Conservation (phyloP, 2,888 invertebrate genomes). For the Thera obeliscata region DNA sequence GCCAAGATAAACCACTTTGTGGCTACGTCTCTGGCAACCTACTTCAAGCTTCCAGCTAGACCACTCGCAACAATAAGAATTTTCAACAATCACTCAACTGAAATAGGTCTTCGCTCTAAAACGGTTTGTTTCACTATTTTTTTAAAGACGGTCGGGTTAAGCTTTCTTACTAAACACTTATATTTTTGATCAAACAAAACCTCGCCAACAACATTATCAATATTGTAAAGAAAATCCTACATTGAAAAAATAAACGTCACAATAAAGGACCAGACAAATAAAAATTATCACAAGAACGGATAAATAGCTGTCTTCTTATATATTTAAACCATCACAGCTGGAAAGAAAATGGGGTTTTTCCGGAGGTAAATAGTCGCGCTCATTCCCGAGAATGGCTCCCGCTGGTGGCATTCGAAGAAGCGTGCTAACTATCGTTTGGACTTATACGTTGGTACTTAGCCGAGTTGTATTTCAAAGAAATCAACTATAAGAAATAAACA, state of each 20-base stretch:
- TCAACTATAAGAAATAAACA: background rate
- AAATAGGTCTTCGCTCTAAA: background rate
- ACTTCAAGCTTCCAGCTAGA: slow-evolving; percentile 27
- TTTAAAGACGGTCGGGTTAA: background rate
- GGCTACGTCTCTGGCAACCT: slow-evolving; percentile 36
- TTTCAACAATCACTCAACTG: slow-evolving; percentile 11
- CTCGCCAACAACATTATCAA: no score
- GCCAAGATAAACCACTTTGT: slow-evolving; percentile 55
- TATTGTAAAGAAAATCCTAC: no score
- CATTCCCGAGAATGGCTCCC: slow-evolving; percentile 38
- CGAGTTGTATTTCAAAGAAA: slow-evolving; percentile 17
- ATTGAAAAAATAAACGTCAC: no score
- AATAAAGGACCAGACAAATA: no score
- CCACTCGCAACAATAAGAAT: slow-evolving; percentile 11
- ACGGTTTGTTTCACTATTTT: background rate
- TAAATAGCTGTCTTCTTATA: slow-evolving; percentile 27
- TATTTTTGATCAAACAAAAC: no score
- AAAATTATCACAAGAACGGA: no score
- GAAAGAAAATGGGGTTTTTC: slow-evolving; percentile 50
- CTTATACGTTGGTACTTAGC: slow-evolving; percentile 14
- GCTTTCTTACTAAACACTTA: no score
- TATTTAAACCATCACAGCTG: slow-evolving; percentile 47
- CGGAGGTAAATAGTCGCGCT: slow-evolving; percentile 35
- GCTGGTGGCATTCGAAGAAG: slow-evolving; percentile 40
- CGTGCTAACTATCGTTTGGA: slow-evolving; percentile 28